phyloP scores from a whole-genome alignment of 2,888 invertebrate genomes.

The Hofmannophila pseudospretella region DNA sequence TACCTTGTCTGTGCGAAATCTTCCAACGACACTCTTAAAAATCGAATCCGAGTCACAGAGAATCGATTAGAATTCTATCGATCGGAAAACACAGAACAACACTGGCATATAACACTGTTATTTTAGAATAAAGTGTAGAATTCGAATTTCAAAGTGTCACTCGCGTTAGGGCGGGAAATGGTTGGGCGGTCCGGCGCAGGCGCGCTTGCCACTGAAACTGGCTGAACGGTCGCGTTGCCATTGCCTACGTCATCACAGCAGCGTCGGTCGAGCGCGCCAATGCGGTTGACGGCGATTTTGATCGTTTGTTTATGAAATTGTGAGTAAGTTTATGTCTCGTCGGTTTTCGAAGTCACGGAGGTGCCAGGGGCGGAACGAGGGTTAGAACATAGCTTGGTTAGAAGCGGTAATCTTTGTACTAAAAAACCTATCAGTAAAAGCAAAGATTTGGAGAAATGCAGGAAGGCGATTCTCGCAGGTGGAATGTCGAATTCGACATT shows the following conservation, averaged over 20 bases:
- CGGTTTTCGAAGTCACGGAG: constrained; percentile 23
- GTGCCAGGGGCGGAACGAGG: not conserved
- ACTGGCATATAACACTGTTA: constrained; percentile 31
- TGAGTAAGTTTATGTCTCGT: constrained; percentile 33
- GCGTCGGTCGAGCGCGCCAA: constrained; percentile 35
- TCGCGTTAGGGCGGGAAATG: constrained; percentile 52
- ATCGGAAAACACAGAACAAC: constrained; percentile 24
- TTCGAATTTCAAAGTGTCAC: constrained; percentile 47
- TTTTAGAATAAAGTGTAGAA: constrained; percentile 17
- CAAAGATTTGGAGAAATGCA: too few species aligned
- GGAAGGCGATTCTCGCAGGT: too few species aligned
- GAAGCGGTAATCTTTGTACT: too few species aligned
- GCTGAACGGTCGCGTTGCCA: constrained; percentile 37
- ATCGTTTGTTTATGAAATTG: constrained; percentile 35
- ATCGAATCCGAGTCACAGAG: constrained; percentile 20
- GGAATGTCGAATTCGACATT: too few species aligned
- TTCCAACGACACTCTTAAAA: constrained; percentile 18
- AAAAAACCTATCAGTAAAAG: too few species aligned
- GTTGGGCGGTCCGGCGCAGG: constrained; percentile 56
- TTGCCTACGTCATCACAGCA: constrained; percentile 28
- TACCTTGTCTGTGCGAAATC: constrained; percentile 38
- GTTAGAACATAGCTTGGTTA: too few species aligned
- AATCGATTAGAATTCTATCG: constrained; percentile 29
- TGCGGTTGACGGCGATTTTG: constrained; percentile 27
- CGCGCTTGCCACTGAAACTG: constrained; percentile 61